These are phyloP conservation scores for Antennarius striatus DNA, from an alignment of 2,113 vertebrate genomes.

Conservation along the genomic window DNA sequence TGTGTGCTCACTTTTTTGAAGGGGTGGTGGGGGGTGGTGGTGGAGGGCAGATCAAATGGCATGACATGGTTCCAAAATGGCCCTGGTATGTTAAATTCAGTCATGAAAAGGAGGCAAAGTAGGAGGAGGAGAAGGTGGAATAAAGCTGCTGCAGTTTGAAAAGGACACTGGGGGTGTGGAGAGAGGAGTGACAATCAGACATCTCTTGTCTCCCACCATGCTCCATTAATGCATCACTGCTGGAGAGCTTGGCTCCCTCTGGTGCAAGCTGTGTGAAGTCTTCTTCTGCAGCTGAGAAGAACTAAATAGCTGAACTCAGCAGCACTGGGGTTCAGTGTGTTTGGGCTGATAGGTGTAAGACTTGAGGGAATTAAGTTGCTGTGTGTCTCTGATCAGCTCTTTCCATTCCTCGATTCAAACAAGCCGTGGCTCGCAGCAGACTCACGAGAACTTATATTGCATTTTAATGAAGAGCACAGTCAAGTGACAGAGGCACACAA, in stretches of 20 bases:
- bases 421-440: constrained; percentile 58
- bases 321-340: constrained; percentile 76
- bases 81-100: constrained; percentile 38
- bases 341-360: constrained; percentile 60
- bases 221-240: constrained; percentile 61
- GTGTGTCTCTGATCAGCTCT: constrained; percentile 66
- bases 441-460: not conserved
- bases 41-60: constrained; percentile 30
- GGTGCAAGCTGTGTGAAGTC: constrained; percentile 71
- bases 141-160: constrained; percentile 64
- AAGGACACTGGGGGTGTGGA: constrained; percentile 34
- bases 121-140: constrained; percentile 50
- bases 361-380: constrained; percentile 64
- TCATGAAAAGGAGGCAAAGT: constrained; percentile 37
- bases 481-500: not conserved
- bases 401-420: constrained; percentile 73
- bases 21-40: not conserved
- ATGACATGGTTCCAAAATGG: constrained; percentile 15
- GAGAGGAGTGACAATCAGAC: constrained; percentile 52
- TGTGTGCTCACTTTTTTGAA: constrained; percentile 16
- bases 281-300: constrained; percentile 72
- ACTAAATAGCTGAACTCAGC: constrained; percentile 73
- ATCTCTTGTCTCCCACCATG: constrained; percentile 57
- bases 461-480: not conserved
- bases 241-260: constrained; percentile 67